These are phyloP conservation scores for Rhadina sibilatrix DNA, from an alignment of 2,113 vertebrate genomes.

Conservation along the genomic window DNA sequence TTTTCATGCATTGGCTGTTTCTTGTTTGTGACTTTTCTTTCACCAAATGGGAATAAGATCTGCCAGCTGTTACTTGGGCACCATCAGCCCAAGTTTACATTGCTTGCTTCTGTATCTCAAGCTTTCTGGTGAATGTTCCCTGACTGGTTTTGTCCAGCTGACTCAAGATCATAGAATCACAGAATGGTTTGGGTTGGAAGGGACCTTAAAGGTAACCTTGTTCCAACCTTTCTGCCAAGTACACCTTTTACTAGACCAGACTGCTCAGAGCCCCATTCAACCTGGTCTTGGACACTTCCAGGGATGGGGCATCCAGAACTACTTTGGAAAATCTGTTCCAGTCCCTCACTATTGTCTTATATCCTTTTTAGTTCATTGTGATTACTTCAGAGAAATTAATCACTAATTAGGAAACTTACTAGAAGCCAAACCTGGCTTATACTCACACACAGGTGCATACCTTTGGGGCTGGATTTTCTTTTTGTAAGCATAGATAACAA, in stretches of 20 bases:
- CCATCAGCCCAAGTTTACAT: background rate
- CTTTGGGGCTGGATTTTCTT: background rate
- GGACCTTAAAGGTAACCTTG: background rate
- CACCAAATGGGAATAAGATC: background rate
- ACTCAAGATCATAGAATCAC: background rate
- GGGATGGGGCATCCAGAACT: background rate
- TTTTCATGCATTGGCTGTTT: background rate
- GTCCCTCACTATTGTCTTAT: background rate
- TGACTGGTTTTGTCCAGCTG: background rate
- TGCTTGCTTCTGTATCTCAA: background rate
- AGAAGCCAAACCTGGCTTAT: background rate
- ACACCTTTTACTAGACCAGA: background rate
- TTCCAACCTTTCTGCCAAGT: background rate
- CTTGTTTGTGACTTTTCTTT: background rate
- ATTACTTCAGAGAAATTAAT: background rate
- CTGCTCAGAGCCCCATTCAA: background rate
- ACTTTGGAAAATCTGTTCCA: background rate
- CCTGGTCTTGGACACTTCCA: background rate
- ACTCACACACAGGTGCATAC: background rate
- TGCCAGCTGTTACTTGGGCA: background rate
- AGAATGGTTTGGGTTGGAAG: background rate
- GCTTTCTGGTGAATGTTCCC: background rate
- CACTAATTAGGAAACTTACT: background rate
- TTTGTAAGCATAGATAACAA: background rate
- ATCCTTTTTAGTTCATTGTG: background rate